phyloP scores from a whole-genome alignment of 2,888 invertebrate genomes.

The Eristalis pertinax region DNA sequence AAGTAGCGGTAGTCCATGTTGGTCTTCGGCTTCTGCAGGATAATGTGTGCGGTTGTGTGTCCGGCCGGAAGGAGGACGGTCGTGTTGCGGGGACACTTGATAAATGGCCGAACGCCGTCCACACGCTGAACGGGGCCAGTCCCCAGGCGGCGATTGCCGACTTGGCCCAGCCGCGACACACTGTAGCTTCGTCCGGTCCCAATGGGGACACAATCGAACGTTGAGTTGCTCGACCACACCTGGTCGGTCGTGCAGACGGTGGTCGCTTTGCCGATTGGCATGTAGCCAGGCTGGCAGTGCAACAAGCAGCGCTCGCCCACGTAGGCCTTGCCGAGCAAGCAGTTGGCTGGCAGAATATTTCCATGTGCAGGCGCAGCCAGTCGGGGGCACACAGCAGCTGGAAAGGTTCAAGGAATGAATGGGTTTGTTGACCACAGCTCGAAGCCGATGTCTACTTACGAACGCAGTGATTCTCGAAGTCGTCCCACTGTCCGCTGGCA shows the following conservation, averaged over 20 bases:
- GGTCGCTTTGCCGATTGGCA: conserved; percentile 77
- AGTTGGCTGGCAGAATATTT: conserved; percentile 82
- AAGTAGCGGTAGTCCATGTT: conserved; percentile 86
- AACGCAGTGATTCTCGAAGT: conserved; percentile 82
- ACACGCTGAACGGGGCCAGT: background rate
- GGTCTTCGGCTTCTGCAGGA: conserved; percentile 83
- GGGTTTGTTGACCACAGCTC: background rate
- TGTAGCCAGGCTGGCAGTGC: conserved; percentile 82
- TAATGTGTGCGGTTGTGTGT: conserved; percentile 78
- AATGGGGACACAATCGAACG: conserved; percentile 77
- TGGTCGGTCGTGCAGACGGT: conserved; percentile 78
- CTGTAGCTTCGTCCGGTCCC: conserved; percentile 40
- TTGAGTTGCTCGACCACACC: conserved; percentile 79
- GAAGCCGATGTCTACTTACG: conserved; percentile 80
- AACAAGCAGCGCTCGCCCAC: conserved; percentile 82
- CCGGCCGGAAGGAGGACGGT: conserved; percentile 83
- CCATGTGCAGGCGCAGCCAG: conserved; percentile 82
- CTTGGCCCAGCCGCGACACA: conserved; percentile 1
- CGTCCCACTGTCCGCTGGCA: conserved; percentile 82
- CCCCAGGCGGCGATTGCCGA: background rate
- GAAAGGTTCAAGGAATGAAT: background rate
- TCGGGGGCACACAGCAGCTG: conserved; percentile 82
- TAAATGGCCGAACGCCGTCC: conserved; percentile 82
- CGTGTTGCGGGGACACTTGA: conserved; percentile 85
- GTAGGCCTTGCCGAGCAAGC: conserved; percentile 81